Evolutionary conservation across 2,888 invertebrate genomes (phyloP), one percentile per base, ranked within the genome.

Genomic region (Hirtodrosophila cameraria): DNA sequence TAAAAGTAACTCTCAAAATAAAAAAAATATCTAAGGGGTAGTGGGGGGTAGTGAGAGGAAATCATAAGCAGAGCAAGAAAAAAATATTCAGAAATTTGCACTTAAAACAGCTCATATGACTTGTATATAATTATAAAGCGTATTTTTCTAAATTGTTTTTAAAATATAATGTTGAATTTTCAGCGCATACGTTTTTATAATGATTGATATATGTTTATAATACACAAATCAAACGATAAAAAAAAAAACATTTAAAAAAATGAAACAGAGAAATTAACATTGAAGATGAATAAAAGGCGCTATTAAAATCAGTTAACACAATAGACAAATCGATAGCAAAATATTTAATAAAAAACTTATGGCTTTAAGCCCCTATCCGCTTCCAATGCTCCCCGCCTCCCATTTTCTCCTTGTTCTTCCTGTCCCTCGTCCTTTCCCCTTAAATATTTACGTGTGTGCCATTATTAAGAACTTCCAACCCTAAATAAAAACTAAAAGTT

Each of bases 101-200:
- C 18, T 4, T 3, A 18, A 1, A 18, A 1, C 3, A 1, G 38
- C 11, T 46, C 48, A n/a, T 52, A 42, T 18, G 16, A 45, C 30
- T 46, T 71, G 71, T 72, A 72, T 31, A 67, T 69, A 70, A 42
- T 50, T 64, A 30, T 25, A 41, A 5, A 12, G 48, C 46, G 35
- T 28, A 49, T 48, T 38, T 28, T 28, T 46, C n/a, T n/a, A n/a
- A n/a, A 36, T 3, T 28, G n/a, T 4, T 18, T 27, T 27, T 38
- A 3, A 23, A 3, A 7, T 23, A 23, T 7, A 8, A 23, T 18
- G 5, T 18, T 18, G 3, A 18, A 1, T 18, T 18, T 4, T 1
- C 18, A 18, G 18, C 18, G 18, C 18, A 18, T 18, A 18, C 5
- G 18, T 36, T 54, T 49, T 28, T 46, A 49, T 15, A 33, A 60